Evolutionary conservation across 64 coral and sea anemone species (phyloP).

Genomic region (Acropora tenuis): DNA sequence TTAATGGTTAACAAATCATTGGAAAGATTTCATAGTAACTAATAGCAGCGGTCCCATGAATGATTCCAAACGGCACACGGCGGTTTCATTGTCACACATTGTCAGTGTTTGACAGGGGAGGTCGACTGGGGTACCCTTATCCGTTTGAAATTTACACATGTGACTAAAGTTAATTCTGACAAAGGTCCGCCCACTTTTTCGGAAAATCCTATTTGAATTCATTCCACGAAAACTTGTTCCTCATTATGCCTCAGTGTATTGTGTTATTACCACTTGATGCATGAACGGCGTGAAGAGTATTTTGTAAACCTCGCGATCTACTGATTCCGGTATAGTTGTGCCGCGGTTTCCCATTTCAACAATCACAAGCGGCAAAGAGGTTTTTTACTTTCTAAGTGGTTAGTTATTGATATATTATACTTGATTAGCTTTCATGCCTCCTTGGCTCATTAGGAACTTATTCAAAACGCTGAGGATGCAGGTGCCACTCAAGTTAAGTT

Average conservation of each 20-base stretch:
- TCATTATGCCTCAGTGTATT: background rate
- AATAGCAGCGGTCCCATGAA: no score
- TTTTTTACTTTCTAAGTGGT: background rate
- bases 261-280: background rate
- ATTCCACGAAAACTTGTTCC: no score
- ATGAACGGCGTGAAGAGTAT: background rate
- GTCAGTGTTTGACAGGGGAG: no score
- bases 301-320: background rate
- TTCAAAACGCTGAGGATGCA: slow-evolving; percentile 69
- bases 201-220: background rate
- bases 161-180: no score
- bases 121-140: no score
- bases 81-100: no score
- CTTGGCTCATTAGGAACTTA: slow-evolving; percentile 39
- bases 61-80: no score
- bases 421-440: background rate
- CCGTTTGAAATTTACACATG: no score
- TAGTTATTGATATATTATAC: background rate
- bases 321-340: background rate
- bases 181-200: no score
- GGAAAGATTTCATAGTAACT: no score
- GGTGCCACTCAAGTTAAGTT: slow-evolving; percentile 40
- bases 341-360: background rate
- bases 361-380: no score
- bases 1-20: no score